Base-by-base conservation (phyloP, 2,113 vertebrate genomes). In the Pygoscelis antarcticus region DNA sequence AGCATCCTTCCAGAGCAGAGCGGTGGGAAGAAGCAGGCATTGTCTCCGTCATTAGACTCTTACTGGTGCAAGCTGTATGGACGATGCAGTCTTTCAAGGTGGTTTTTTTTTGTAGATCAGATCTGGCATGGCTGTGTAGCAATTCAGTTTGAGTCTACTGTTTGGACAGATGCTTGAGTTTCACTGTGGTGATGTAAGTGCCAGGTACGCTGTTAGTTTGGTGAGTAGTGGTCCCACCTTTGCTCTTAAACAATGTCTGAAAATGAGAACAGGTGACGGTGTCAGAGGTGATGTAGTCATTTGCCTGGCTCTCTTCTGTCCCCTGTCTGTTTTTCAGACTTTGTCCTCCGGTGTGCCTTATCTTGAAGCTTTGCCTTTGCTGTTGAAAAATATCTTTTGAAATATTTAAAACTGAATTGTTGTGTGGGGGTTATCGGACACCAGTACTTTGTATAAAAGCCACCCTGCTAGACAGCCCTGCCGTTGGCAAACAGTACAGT, bases 181-280 rank as follows among this genome's bases (percentile, higher is more conserved):
- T n/a, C 52, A 2, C 62, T 12, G 44, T 1, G 2, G 61, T 29
- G 55, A 7, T 75, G 3, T 0, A 11, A 44, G 66, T 51, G 30
- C 81, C 10, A 2, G 36, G 46, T 0, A 0, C 1, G 0, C 38
- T 34, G 32, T 32, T 40, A 2, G n/a, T 14, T 30, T 8, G 38
- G 51, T 3, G 40, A 27, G 64, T 6, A 13, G 54, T 4, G 20
- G 6, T 55, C 54, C 76, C 13, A 0, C 32, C 72, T 71, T 42
- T 29, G 58, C 62, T 72, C 44, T 68, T 38, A 11, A 32, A 18
- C 29, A 0, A 1, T 4, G 5, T 8, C 66, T 60, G 70, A 68
- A n/a, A 65, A 19, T 6, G 40, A 51, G 86, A 40, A 22, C 9
- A 7, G 22, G 34, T 46, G 55, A 18, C 0, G 2, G 76, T 14